Evolutionary conservation across 2,888 invertebrate species (phyloP).

Genomic region (Crocallis elinguaria): DNA sequence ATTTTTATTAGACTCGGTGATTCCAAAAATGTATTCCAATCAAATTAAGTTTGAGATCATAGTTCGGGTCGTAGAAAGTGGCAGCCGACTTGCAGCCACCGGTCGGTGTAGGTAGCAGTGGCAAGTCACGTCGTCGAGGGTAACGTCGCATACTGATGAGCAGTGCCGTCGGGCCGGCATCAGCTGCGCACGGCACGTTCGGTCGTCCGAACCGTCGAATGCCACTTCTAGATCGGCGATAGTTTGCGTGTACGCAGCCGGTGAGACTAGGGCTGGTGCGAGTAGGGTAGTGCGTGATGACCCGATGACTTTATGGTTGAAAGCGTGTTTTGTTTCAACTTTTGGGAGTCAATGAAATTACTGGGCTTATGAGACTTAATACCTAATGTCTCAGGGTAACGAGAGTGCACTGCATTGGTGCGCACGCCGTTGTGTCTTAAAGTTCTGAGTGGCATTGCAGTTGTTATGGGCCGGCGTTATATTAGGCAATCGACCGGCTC

Average conservation of each 20-base stretch:
- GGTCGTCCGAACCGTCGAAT: slow-evolving; percentile 26
- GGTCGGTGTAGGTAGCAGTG: slow-evolving; percentile 50
- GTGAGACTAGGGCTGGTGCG: slow-evolving; percentile 6
- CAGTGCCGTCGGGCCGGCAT: slow-evolving; percentile 40
- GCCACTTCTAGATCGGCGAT: slow-evolving; percentile 34
- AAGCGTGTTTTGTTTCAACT: no score
- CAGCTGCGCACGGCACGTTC: slow-evolving; percentile 36
- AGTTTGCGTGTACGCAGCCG: slow-evolving; percentile 5
- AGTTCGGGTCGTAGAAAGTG: slow-evolving; percentile 7
- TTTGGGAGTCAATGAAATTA: no score
- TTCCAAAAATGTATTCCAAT: neutral
- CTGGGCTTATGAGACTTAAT: no score
- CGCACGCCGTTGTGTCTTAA: no score
- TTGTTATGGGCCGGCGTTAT: no score
- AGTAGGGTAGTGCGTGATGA: neutral
- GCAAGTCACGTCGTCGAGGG: slow-evolving; percentile 68
- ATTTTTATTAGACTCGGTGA: no score
- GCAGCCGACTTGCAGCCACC: slow-evolving; percentile 36
- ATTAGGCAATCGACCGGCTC: no score
- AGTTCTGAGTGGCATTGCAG: no score
- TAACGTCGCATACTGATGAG: slow-evolving; percentile 71
- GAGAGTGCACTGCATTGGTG: no score
- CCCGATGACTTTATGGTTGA: neutral
- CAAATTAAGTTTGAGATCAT: neutral
- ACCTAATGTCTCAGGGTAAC: no score